Conservation (phyloP, 2,797 vertebrate genomes). For the Intellagama lesueurii region DNA sequence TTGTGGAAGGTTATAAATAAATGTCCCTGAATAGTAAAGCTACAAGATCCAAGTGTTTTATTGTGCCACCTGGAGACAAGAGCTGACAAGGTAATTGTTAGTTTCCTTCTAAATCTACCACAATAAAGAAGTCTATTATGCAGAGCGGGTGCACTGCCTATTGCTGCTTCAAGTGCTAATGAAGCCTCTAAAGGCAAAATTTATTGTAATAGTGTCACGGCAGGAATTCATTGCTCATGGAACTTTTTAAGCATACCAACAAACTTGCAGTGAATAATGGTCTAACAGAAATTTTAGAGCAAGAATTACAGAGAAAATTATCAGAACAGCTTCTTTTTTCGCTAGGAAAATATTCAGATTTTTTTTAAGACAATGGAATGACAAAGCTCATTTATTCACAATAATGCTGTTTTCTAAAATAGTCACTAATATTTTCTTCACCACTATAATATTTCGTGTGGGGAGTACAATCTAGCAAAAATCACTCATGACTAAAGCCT, state of each 20-base stretch:
- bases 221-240: constrained; percentile 30
- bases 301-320: not conserved
- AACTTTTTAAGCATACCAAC: constrained; percentile 37
- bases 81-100: constrained; percentile 48
- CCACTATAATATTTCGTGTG: too few species aligned
- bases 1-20: constrained; percentile 59
- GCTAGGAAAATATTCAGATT: constrained; percentile 5
- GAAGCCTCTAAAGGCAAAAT: constrained; percentile 46
- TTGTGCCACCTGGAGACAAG: constrained; percentile 55
- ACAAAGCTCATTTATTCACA: not conserved
- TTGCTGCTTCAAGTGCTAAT: constrained; percentile 44
- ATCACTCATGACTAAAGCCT: too few species aligned
- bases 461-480: too few species aligned
- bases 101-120: constrained; percentile 58
- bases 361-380: not conserved
- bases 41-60: constrained; percentile 59
- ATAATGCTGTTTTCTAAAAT: not conserved
- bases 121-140: constrained; percentile 47
- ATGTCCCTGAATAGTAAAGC: constrained; percentile 46
- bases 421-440: too few species aligned
- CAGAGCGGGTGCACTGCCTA: constrained; percentile 41
- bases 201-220: constrained; percentile 30
- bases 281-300: constrained; percentile 35
- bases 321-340: constrained; percentile 33
- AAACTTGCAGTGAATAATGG: constrained; percentile 29